Percentiles rank a stretch among this genome's conserved stretches.
phyloP scores from a whole-genome alignment of 2,797 vertebrate genomes.

The Girardinus metallicus region DNA sequence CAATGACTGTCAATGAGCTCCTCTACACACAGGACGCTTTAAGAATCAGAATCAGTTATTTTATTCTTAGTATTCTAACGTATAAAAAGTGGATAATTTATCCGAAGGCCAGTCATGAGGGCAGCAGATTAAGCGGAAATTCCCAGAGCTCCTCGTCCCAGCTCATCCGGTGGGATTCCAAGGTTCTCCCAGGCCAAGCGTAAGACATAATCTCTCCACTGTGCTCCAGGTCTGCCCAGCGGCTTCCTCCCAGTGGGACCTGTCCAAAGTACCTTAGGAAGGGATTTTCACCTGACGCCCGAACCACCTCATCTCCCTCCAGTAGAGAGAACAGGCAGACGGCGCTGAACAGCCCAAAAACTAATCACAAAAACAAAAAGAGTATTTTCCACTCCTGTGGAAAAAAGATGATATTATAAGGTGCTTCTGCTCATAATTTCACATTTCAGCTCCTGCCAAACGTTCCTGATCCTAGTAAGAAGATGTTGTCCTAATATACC shows the following conservation, averaged over 20 bases:
- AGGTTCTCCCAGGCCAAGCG: neutral
- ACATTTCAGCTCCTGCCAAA: neutral
- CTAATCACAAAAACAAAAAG: neutral
- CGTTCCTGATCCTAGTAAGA: neutral
- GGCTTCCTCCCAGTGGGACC: constrained; percentile 1
- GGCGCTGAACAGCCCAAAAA: neutral
- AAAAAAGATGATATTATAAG: neutral
- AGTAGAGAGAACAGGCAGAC: neutral
- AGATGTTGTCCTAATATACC: neutral
- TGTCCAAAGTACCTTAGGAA: neutral
- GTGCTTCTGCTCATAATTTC: neutral
- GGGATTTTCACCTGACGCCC: neutral
- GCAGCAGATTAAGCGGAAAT: neutral
- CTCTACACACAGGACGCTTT: neutral
- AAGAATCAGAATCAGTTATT: neutral
- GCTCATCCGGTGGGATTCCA: neutral
- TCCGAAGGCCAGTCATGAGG: neutral
- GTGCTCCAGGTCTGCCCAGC: neutral
- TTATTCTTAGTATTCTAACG: neutral
- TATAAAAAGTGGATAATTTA: neutral
- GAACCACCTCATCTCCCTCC: neutral
- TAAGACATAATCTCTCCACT: neutral
- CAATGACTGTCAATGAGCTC: neutral
- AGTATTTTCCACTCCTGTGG: neutral
- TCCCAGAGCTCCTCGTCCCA: neutral